Base-by-base conservation (phyloP, 2,888 invertebrate species). In the Entomobrya proxima region DNA sequence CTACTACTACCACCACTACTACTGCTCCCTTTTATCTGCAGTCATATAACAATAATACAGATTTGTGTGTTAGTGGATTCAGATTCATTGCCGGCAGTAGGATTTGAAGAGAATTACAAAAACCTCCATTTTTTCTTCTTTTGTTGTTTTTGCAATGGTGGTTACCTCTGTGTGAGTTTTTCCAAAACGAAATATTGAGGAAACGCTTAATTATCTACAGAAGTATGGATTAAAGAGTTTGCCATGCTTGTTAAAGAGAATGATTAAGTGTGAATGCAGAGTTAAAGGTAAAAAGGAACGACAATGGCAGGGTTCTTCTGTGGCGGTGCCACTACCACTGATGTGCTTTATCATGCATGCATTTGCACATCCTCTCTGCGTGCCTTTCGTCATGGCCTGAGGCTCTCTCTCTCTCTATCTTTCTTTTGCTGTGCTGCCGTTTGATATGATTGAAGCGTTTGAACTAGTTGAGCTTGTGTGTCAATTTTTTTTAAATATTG, bases 311-410 rank as follows among this genome's bases (percentile, higher is more conserved):
- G n/a, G n/a, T n/a, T n/a, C n/a, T 32, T 44, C 18, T 44, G 77
- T 77, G 77, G 61, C 18, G 58, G 37, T 47, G 37, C 30, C 50
- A 21, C 27, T 44, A 40, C 1, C 58, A 24, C 4, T 77, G 77
- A 50, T 75, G 81, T 86, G 77, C 44, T 82, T 86, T 86, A 86
- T 86, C 86, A 86, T 82, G 86, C 86, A 82, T 86, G 80, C 74
- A 82, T 86, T 82, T 82, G 77, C 64, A 72, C 86, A 82, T 86
- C 77, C 78, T 78, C 76, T 81, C 18, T 77, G 72, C 40, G 72
- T 77, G 40, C 72, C 61, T 55, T 86, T 82, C 82, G 82, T 82
- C 86, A 86, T 86, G 82, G 86, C 86, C 82, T 82, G 50, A 78
- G 86, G 86, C 78, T 67, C 61, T 67, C 47, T 47, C 7, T 47